phyloP scores from a whole-genome alignment of 2,888 invertebrate species.

The Ommatoiulus sabulosus region DNA sequence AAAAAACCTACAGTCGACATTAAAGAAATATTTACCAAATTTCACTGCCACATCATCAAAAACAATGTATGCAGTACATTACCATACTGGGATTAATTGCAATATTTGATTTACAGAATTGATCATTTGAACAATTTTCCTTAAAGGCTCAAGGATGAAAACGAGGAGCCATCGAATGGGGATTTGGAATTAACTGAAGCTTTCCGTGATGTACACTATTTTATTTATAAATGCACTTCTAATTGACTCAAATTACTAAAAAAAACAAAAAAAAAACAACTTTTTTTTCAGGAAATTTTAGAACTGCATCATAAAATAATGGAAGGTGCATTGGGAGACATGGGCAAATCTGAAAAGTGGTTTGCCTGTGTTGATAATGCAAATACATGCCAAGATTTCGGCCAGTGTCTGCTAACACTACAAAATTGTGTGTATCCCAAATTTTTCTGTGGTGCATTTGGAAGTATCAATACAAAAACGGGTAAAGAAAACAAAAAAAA shows the following conservation, averaged over 20 bases:
- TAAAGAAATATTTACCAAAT: neutral
- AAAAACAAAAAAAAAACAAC: too few species aligned
- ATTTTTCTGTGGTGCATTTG: conserved; percentile 31
- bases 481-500: neutral
- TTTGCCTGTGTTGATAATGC: conserved; percentile 26
- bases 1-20: neutral
- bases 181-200: conserved; percentile 21
- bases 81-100: neutral
- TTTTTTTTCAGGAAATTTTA: conserved; percentile 7
- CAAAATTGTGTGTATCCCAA: neutral
- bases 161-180: neutral
- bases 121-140: neutral
- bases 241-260: neutral
- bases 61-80: neutral
- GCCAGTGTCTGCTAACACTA: neutral
- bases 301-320: neutral
- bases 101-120: neutral
- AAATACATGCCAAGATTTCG: conserved; percentile 39
- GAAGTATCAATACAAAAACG: neutral
- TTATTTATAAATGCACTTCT: neutral
- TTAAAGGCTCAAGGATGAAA: neutral
- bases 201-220: conserved; percentile 37
- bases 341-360: conserved; percentile 7
- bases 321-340: neutral
- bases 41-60: neutral